Evolutionary conservation across 2,888 invertebrate genomes (phyloP).

Genomic region (Drosophila limbata): DNA sequence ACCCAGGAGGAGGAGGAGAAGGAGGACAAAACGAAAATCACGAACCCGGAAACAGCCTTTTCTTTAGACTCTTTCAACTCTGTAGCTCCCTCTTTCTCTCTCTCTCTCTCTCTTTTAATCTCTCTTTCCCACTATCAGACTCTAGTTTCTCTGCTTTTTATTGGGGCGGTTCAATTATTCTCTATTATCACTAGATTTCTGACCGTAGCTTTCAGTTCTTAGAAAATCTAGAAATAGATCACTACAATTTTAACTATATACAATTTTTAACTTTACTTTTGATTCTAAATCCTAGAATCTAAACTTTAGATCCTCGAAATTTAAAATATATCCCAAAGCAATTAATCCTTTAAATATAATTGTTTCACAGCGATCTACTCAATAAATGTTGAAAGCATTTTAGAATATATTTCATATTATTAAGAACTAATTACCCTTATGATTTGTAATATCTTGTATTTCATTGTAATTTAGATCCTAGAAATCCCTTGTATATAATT

Average conservation of each 20-base stretch:
- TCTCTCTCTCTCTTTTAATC: slow-evolving; percentile 11
- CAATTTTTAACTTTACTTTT: neutral
- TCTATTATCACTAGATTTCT: neutral
- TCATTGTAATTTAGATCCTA: too few relatives aligned
- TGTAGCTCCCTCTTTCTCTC: neutral
- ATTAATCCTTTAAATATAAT: too few relatives aligned
- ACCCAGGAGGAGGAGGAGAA: slow-evolving; percentile 11
- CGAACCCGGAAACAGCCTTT: slow-evolving; percentile 83
- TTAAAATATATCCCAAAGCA: too few relatives aligned
- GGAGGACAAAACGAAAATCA: slow-evolving; percentile 81
- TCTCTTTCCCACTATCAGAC: slow-evolving; percentile 2
- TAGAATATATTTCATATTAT: neutral
- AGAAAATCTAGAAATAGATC: neutral
- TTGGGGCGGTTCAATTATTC: slow-evolving; percentile 27
- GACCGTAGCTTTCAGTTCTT: neutral
- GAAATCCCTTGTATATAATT: neutral
- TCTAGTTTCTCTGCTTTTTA: neutral
- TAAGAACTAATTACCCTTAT: neutral
- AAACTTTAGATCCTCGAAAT: too few relatives aligned
- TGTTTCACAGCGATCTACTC: too few relatives aligned
- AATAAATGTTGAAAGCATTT: neutral
- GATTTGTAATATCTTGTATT: too few relatives aligned
- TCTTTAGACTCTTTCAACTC: slow-evolving; percentile 13
- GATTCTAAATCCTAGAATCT: neutral
- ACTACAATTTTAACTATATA: neutral